Evolutionary conservation across 2,113 vertebrate species (phyloP).

Genomic region (Copsychus sechellarum): DNA sequence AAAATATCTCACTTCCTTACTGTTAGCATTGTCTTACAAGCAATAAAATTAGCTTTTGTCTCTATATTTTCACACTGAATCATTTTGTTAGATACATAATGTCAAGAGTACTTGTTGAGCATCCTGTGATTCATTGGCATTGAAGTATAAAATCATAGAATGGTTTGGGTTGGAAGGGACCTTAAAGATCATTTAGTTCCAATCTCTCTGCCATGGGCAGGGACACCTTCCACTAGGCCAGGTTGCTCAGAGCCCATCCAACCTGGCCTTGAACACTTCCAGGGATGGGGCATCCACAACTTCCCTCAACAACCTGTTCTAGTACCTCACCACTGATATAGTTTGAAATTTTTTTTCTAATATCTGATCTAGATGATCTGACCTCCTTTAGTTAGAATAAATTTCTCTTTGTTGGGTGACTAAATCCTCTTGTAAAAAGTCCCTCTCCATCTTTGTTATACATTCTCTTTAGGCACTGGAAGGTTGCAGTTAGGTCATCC

Average conservation of each 20-base stretch:
- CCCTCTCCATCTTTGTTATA: not conserved
- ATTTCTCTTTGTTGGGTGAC: not conserved
- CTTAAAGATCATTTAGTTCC: not conserved
- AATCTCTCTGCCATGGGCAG: not conserved
- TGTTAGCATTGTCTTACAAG: not conserved
- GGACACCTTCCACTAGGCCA: not conserved
- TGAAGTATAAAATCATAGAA: not conserved
- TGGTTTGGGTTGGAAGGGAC: not conserved
- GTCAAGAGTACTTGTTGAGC: not conserved
- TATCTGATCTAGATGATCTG: not conserved
- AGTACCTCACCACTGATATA: not conserved
- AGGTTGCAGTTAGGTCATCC: not conserved
- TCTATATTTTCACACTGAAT: not conserved
- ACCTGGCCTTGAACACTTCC: not conserved
- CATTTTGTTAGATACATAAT: not conserved
- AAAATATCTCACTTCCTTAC: not conserved
- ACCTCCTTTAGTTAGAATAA: not conserved
- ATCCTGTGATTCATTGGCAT: not conserved
- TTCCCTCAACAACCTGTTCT: not conserved
- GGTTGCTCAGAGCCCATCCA: not conserved
- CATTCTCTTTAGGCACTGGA: not conserved
- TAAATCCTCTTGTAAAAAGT: not conserved
- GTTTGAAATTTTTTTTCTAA: not conserved
- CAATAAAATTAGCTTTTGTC: constrained; percentile 6
- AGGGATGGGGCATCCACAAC: not conserved